Percentiles rank a stretch among this genome's conserved stretches.
Conservation (phyloP, 1,140 invertebrate genomes). For the Trachymyrmex septentrionalis region DNA sequence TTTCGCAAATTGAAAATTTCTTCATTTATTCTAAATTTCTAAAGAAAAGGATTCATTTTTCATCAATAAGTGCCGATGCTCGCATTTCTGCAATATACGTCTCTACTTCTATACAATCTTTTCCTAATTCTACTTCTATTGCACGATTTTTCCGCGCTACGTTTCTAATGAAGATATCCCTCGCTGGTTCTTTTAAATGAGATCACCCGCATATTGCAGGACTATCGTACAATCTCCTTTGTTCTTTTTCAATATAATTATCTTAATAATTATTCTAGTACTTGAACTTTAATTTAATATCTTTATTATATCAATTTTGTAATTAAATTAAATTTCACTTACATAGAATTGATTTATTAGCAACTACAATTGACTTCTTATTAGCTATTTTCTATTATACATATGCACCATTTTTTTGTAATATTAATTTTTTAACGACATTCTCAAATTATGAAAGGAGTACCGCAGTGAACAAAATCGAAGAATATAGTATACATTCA, state of each 20-base stretch:
- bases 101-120: not conserved
- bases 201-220: slow-evolving; percentile 19
- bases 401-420: not conserved
- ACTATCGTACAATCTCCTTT: slow-evolving; percentile 24
- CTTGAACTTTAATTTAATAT: slow-evolving; percentile 7
- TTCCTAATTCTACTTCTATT: not conserved
- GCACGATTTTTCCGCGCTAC: not conserved
- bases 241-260: slow-evolving; percentile 29
- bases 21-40: not conserved
- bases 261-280: slow-evolving; percentile 18
- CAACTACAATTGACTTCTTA: not conserved
- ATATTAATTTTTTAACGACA: not conserved
- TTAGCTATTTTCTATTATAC: slow-evolving; percentile 1
- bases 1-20: slow-evolving; percentile 4
- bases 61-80: not conserved
- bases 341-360: not conserved
- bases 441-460: not conserved
- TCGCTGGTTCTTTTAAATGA: slow-evolving; percentile 27
- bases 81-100: not conserved
- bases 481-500: not conserved
- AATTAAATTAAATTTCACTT: slow-evolving; percentile 34
- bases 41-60: not conserved
- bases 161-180: slow-evolving; percentile 30
- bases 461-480: not conserved
- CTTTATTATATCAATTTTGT: slow-evolving; percentile 33